Percentiles rank a stretch among this genome's conserved stretches.
These are phyloP conservation scores for Psophia crepitans DNA, from an alignment of 2,113 vertebrate genomes.

Conservation along the genomic window DNA sequence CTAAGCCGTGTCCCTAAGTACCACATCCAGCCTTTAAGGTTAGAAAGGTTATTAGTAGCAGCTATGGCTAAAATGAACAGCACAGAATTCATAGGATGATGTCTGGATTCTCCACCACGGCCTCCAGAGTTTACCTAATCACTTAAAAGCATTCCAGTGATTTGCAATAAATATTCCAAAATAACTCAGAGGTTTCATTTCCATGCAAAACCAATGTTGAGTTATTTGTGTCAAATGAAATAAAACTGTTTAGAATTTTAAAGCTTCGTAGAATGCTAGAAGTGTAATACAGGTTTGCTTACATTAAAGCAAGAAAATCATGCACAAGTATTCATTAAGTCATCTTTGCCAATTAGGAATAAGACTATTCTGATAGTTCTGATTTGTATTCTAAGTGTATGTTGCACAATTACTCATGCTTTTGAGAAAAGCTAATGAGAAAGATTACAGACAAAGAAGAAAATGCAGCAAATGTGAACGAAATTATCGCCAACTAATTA, in stretches of 20 bases:
- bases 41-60: neutral
- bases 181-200: neutral
- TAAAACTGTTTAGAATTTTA: neutral
- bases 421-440: slow-evolving; percentile 39
- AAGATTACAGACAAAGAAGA: slow-evolving; percentile 42
- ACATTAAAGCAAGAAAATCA: neutral
- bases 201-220: neutral
- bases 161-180: neutral
- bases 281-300: neutral
- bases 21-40: too few species aligned
- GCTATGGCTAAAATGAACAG: neutral
- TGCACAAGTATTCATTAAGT: neutral
- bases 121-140: neutral
- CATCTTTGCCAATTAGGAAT: neutral
- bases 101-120: neutral
- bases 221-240: neutral
- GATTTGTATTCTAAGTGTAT: slow-evolving; percentile 26
- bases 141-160: neutral
- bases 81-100: neutral
- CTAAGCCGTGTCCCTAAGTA: too few species aligned
- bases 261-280: neutral
- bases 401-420: slow-evolving; percentile 20
- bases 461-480: slow-evolving; percentile 31
- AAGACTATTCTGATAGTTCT: neutral
- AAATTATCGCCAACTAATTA: slow-evolving; percentile 57